A percentile compares a stretch with the other conserved stretches of the same genome.
Evolutionary conservation across 2,888 invertebrate genomes (phyloP).

Genomic region (Geotrupes spiniger): DNA sequence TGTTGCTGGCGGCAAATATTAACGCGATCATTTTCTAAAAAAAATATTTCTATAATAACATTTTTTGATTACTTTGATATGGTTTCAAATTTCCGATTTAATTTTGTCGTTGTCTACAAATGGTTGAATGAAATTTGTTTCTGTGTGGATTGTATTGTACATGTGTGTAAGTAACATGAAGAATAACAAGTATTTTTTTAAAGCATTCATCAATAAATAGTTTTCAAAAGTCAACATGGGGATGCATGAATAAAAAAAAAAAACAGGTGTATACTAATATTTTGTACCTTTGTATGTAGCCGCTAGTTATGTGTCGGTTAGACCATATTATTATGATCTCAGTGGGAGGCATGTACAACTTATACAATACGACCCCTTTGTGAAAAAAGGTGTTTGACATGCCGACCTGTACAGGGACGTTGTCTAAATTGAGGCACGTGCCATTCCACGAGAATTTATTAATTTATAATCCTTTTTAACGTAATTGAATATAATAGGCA

Average conservation of each 20-base stretch:
- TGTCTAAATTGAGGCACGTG: conserved; percentile 21
- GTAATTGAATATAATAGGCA: conserved; percentile 1
- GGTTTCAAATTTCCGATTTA: not conserved
- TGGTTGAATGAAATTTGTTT: too few species aligned
- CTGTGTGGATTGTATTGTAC: too few species aligned
- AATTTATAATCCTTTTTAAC: not conserved
- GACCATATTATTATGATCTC: conserved; percentile 47
- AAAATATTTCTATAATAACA: too few species aligned
- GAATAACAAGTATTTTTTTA: conserved; percentile 10
- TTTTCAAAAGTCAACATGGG: conserved; percentile 36
- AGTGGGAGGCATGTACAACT: conserved; percentile 48
- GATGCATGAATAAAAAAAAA: conserved; percentile 31
- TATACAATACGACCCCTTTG: conserved; percentile 47
- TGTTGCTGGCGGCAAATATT: too few species aligned
- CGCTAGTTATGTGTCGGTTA: conserved; percentile 49
- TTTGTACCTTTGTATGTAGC: conserved; percentile 45
- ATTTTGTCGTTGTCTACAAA: not conserved
- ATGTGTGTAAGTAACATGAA: too few species aligned
- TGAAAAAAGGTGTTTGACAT: conserved; percentile 45
- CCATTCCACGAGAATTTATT: not conserved
- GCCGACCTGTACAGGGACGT: conserved; percentile 43
- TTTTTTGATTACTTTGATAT: not conserved
- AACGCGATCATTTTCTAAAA: too few species aligned
- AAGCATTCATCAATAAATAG: conserved; percentile 33
- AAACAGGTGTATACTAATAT: conserved; percentile 43